phyloP scores from a whole-genome alignment of 2,888 invertebrate genomes.

The Sylvicola fuscatus region DNA sequence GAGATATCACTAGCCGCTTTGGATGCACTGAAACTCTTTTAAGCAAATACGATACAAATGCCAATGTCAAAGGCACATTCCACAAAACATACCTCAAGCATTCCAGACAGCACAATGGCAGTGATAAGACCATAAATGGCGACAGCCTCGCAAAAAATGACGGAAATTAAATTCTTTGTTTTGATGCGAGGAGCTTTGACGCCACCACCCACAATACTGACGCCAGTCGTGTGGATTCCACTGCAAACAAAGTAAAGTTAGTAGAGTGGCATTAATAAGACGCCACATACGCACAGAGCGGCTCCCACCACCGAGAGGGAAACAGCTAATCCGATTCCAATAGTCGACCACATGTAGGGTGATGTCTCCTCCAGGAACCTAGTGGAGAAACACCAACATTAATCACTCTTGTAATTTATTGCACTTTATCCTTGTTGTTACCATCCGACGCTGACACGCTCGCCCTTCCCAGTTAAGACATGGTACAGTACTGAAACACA shows the following conservation, averaged over 20 bases:
- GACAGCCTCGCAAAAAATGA: slow-evolving; percentile 99
- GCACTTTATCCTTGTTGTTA: no score
- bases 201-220: slow-evolving; percentile 92
- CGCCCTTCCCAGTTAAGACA: slow-evolving; percentile 13
- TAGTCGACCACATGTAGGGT: slow-evolving; percentile 91
- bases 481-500: neutral
- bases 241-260: slow-evolving; percentile 22
- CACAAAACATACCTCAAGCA: slow-evolving; percentile 32
- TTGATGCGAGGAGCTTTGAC: slow-evolving; percentile 97
- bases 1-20: slow-evolving; percentile 13
- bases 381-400: no score
- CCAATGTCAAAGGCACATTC: no score
- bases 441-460: slow-evolving; percentile 75
- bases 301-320: slow-evolving; percentile 94
- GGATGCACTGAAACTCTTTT: slow-evolving; percentile 22
- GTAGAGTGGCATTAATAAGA: slow-evolving; percentile 1
- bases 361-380: slow-evolving; percentile 63
- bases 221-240: slow-evolving; percentile 93
- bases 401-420: no score
- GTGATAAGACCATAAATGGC: slow-evolving; percentile 98
- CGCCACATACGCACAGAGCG: slow-evolving; percentile 45
- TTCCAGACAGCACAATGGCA: slow-evolving; percentile 87
- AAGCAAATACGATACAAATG: no score
- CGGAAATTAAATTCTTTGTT: slow-evolving; percentile 97
- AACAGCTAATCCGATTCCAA: slow-evolving; percentile 90